Evolutionary conservation across 2,888 invertebrate genomes (phyloP).

Genomic region (Oxyteleia sp.): DNA sequence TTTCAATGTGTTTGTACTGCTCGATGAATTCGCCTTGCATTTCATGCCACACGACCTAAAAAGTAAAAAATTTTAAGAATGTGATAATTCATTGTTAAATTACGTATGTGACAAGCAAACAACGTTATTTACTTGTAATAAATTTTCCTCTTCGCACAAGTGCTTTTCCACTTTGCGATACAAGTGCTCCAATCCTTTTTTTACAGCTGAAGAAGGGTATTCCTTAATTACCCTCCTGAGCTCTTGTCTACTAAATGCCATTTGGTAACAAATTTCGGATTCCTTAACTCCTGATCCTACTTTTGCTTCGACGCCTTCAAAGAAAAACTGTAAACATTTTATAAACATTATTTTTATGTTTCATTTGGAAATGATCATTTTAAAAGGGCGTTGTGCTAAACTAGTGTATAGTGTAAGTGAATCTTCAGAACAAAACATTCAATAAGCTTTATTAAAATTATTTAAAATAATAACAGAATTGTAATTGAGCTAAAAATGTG

Average conservation of each 20-base stretch:
- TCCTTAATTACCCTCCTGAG: conserved; percentile 97
- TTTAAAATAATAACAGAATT: no score
- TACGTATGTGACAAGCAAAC: neutral
- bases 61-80: conserved; percentile 72
- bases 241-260: conserved; percentile 99
- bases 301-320: conserved; percentile 98
- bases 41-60: conserved; percentile 98
- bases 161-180: conserved; percentile 99
- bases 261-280: conserved; percentile 98
- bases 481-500: no score
- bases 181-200: conserved; percentile 96
- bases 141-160: conserved; percentile 96
- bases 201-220: conserved; percentile 97
- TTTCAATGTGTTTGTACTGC: conserved; percentile 97
- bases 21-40: conserved; percentile 99
- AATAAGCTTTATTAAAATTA: no score
- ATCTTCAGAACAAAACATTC: no score
- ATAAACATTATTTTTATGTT: conserved; percentile 1
- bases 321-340: conserved; percentile 93
- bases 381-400: no score
- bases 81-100: no score
- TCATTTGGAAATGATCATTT: no score
- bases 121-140: conserved; percentile 91
- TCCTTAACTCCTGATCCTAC: conserved; percentile 98
- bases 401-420: no score